A percentile compares a stretch with the other conserved stretches of the same genome.
These are phyloP conservation scores for Oedothorax gibbosus DNA, from an alignment of 1,140 invertebrate species.

Conservation along the genomic window DNA sequence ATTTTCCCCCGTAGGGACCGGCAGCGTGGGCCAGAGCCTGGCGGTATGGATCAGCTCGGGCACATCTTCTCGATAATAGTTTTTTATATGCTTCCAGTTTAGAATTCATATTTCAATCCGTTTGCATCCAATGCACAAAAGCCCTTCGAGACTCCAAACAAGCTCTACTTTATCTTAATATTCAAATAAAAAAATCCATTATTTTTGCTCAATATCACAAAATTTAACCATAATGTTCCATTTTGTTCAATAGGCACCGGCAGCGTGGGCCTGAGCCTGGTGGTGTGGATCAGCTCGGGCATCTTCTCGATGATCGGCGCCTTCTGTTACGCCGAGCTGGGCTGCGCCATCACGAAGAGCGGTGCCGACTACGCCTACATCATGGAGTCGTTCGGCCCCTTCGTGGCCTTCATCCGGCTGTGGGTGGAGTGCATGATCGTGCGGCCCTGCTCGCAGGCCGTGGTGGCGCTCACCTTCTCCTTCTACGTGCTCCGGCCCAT, in stretches of 20 bases:
- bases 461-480: conserved; percentile 89
- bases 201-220: no score
- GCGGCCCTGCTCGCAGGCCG: conserved; percentile 92
- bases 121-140: no score
- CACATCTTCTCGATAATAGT: no score
- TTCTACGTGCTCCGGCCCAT: conserved; percentile 75
- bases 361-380: conserved; percentile 98
- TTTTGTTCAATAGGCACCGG: conserved; percentile 75
- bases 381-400: conserved; percentile 94
- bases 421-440: conserved; percentile 99
- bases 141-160: no score
- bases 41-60: conserved; percentile 76
- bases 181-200: no score
- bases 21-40: conserved; percentile 87
- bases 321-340: conserved; percentile 93
- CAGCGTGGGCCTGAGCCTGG: conserved; percentile 85
- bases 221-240: no score
- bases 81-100: no score
- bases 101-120: no score
- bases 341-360: conserved; percentile 78
- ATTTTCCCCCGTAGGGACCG: conserved; percentile 74
- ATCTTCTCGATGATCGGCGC: conserved; percentile 92
- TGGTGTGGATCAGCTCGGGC: conserved; percentile 89
- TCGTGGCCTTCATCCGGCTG: conserved; percentile 73
- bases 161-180: no score